phyloP scores from a whole-genome alignment of 2,888 invertebrate genomes.

The Dilophus febrilis region DNA sequence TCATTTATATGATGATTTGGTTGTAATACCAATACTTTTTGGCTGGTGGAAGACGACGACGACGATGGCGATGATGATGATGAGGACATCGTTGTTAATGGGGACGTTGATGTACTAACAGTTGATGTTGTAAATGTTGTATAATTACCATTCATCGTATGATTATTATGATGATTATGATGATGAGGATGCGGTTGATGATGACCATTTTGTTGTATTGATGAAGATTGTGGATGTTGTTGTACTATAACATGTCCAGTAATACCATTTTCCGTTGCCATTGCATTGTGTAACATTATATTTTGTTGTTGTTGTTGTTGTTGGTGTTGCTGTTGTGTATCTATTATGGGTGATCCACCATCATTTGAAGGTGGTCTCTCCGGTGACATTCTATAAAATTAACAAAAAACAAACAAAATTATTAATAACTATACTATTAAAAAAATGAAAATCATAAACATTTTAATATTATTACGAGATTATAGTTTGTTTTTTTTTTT shows the following conservation, averaged over 20 bases:
- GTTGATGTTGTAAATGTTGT: not conserved
- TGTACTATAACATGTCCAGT: conserved; percentile 15
- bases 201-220: not conserved
- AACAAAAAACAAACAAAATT: conserved; percentile 3
- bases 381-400: conserved; percentile 29
- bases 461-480: too few relatives aligned
- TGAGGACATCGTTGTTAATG: not conserved
- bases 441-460: too few relatives aligned
- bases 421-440: too few relatives aligned
- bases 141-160: not conserved
- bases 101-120: not conserved
- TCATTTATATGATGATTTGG: conserved; percentile 15
- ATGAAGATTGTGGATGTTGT: conserved; percentile 11
- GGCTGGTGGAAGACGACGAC: conserved; percentile 21
- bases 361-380: conserved; percentile 23
- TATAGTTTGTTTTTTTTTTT: too few relatives aligned
- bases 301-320: too few relatives aligned
- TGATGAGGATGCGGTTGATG: not conserved
- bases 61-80: too few relatives aligned
- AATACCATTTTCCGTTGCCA: conserved; percentile 17
- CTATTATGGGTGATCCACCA: conserved; percentile 8
- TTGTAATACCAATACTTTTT: conserved; percentile 19
- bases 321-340: too few relatives aligned
- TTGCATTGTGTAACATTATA: conserved; percentile 19
- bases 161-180: not conserved